phyloP scores from a whole-genome alignment of 2,888 invertebrate species.

The Seira ritae region DNA sequence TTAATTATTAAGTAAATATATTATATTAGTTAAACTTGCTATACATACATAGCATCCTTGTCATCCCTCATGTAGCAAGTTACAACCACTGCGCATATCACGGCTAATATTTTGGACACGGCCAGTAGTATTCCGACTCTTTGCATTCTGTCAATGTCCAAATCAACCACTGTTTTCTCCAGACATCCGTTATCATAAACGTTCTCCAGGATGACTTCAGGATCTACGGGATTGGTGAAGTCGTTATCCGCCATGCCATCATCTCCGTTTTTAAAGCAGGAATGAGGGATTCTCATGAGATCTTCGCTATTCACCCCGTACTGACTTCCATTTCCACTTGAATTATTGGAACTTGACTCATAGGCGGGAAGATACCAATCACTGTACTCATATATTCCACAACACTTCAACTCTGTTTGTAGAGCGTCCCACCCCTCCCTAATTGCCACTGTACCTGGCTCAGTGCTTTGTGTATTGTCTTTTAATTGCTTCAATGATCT shows the following conservation, averaged over 20 bases:
- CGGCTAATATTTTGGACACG: constrained; percentile 33
- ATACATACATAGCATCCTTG: not conserved
- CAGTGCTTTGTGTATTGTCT: not conserved
- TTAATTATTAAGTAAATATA: no score
- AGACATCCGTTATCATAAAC: constrained; percentile 39
- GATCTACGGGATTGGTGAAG: constrained; percentile 28
- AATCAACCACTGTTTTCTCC: constrained; percentile 29
- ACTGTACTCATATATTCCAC: constrained; percentile 38
- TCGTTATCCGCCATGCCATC: constrained; percentile 37
- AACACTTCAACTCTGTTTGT: constrained; percentile 45
- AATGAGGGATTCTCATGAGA: constrained; percentile 37
- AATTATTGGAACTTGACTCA: no score
- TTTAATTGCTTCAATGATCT: constrained; percentile 22
- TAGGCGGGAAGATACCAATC: constrained; percentile 37
- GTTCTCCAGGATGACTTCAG: constrained; percentile 42
- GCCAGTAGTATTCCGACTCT: constrained; percentile 47
- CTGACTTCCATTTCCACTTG: constrained; percentile 10
- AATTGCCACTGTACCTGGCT: not conserved
- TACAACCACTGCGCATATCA: constrained; percentile 28
- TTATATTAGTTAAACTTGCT: no score
- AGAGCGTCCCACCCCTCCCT: constrained; percentile 36
- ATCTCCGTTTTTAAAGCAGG: constrained; percentile 45
- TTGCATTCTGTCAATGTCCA: constrained; percentile 46
- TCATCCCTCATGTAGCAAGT: constrained; percentile 35
- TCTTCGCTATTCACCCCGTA: constrained; percentile 32